Conservation (phyloP, 2,888 invertebrate species). For the Metallyticus violacea region DNA sequence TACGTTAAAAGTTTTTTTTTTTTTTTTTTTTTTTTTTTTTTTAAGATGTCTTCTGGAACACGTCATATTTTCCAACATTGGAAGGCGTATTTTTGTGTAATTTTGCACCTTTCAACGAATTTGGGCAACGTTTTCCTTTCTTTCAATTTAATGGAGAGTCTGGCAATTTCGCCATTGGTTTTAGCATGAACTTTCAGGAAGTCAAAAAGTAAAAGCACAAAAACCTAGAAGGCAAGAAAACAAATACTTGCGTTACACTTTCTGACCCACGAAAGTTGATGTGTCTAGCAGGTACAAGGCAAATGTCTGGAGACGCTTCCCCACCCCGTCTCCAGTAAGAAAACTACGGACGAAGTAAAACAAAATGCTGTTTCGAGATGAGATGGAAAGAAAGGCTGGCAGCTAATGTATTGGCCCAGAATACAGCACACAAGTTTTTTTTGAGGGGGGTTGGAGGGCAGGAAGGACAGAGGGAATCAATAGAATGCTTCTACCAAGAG, state of each 20-base stretch:
- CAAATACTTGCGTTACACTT: background rate
- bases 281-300: background rate
- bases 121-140: no score
- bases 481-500: background rate
- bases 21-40: no score
- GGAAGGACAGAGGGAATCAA: background rate
- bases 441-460: no score
- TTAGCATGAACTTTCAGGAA: background rate
- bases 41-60: no score
- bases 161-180: constrained; percentile 15
- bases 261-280: background rate
- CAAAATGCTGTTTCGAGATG: background rate
- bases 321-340: background rate
- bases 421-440: background rate
- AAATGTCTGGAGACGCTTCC: background rate
- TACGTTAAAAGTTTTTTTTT: no score
- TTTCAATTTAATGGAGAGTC: no score
- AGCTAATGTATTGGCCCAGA: background rate
- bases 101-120: no score
- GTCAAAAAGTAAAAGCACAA: background rate
- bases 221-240: background rate
- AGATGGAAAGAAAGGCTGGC: background rate
- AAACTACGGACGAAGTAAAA: background rate
- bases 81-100: no score
- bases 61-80: no score